Base-by-base conservation (phyloP, 2,888 invertebrate genomes). In the Chalcis sispes region DNA sequence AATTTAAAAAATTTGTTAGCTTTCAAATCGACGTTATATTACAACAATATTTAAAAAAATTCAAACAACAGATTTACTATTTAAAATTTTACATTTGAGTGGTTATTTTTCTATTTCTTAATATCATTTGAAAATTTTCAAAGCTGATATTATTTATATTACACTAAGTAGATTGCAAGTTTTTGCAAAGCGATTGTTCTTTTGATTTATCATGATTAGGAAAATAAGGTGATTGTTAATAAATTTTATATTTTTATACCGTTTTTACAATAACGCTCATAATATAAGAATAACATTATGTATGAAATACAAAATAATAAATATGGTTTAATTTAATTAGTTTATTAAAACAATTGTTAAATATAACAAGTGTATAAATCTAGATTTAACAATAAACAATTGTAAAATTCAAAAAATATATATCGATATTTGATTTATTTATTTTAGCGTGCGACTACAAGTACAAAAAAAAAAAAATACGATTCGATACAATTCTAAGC, bases 321-420 rank as follows among this genome's bases (percentile, higher is more conserved):
- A 13, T 23, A 40, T 18, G 15, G 23, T 36, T 59, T 40, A 18
- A 18, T 58, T 58, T 18, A 58, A 32, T 58, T 32, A 58, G 18
- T 58, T 27, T 18, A 67, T 42, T 42, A 27, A 67, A 18, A 20
- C 52, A 13, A 56, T 67, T 56, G 27, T 67, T 56, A 67, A 67
- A 56, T 42, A 52, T 46, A 56, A 42, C 27, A 42, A 54, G 10
- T 66, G 54, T 54, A 66, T 27, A 67, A 29, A 20, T 42, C 1
- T 42, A 36, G 5, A 36, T 7, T 7, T 36, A 36, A 36, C 4
- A 10, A 36, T 7, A 7, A 10, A 36, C 10, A 36, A n/a, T 36
- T 36, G 10, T 7, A 36, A 36, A 36, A 10, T 36, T 7, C 36
- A 10, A 36, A 36, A 36, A 36, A 36, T 7, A 13, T 18, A 54